Evolutionary conservation across 2,797 vertebrate genomes (phyloP), one percentile per base, ranked within the genome.

Genomic region (Hyperoplus lanceolatus): DNA sequence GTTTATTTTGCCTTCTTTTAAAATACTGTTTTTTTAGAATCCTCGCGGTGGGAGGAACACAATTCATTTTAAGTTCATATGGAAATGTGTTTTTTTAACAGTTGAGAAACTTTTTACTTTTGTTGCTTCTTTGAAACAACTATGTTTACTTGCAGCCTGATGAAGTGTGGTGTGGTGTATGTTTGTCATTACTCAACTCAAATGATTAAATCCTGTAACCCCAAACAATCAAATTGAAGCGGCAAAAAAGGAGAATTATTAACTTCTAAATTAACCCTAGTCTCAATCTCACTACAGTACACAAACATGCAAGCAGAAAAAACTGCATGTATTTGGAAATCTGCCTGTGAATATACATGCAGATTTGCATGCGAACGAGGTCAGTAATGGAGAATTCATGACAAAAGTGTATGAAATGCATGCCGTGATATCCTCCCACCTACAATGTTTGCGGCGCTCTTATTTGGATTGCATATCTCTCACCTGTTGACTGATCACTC

Each of bases 1-100:
- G 80, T 83, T 50, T 66, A 45, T 81, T 69, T 81, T 59, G 53
- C 46, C 15, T 41, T 82, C 53, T 77, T 80, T 64, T 73, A 50
- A 57, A 51, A 75, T 76, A 72, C 82, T 87, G 78, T 86, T 61
- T 81, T 29, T 84, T 80, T 73, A 70, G 71, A 84, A 77, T 70
- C 42, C 62, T 81, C n/a, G 29, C n/a, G 75, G 58, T 81, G 78
- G 88, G 82, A 85, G 73, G 77, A 86, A 83, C 59, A 9, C 14
- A 13, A 46, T 48, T 63, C 1, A n/a, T 76, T 53, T 29, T 4
- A 72, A 41, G 5, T 57, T 43, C 16, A 48, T 3, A 36, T 50
- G 8, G 66, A 87, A 65, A 68, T 54, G 54, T 41, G 9, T n/a
- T 45, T 45, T 60, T 54, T 64, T 42, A 3, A 41, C 21, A 46